Conservation (phyloP, 2,113 vertebrate species). For the Cinclus cinclus region DNA sequence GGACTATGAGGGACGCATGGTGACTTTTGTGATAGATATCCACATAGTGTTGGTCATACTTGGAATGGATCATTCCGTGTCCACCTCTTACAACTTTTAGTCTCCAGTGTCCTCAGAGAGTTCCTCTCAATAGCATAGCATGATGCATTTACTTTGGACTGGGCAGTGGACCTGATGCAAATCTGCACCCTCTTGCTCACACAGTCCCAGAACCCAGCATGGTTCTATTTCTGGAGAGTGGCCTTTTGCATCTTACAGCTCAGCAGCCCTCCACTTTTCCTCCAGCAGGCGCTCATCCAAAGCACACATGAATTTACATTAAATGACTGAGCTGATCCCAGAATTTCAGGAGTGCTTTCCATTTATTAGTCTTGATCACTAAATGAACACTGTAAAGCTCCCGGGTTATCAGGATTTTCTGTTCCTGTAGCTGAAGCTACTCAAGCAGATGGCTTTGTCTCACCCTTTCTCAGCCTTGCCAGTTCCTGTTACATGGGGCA, state of each 20-base stretch:
- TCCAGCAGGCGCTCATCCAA: background rate
- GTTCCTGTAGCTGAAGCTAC: background rate
- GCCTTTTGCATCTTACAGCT: background rate
- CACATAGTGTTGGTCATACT: background rate
- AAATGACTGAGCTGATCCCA: background rate
- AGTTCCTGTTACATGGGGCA: background rate
- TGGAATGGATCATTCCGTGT: accelerated
- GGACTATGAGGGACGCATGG: background rate
- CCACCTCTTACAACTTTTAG: background rate
- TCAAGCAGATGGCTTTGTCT: background rate
- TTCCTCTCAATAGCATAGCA: background rate
- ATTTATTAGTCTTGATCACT: background rate
- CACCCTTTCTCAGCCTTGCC: background rate
- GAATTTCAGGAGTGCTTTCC: background rate
- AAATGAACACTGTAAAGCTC: background rate
- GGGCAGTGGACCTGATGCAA: background rate
- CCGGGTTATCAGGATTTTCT: background rate
- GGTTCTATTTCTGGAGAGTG: background rate
- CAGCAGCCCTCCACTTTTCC: background rate
- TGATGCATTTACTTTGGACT: background rate
- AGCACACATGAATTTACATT: background rate
- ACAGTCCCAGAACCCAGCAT: background rate
- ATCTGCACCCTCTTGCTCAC: background rate
- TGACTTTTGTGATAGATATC: background rate
- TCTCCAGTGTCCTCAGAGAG: background rate